These are phyloP conservation scores for Akabosia matsudoensis DNA, from an alignment of 1,140 invertebrate genomes.

Conservation along the genomic window DNA sequence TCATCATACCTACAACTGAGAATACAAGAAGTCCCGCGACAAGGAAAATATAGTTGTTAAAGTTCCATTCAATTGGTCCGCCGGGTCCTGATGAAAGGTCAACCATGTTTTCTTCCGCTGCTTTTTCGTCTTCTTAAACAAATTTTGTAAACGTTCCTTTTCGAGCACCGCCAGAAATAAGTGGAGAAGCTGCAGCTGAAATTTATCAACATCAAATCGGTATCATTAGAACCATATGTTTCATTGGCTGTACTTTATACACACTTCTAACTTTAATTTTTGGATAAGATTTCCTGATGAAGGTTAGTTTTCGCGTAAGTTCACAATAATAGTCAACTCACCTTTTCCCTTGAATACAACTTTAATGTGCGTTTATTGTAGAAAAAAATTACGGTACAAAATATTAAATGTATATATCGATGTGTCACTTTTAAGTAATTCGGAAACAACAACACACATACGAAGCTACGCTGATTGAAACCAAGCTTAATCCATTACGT, in stretches of 20 bases:
- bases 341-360: too few relatives aligned
- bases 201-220: neutral
- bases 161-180: neutral
- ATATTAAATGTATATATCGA: too few relatives aligned
- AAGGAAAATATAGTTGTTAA: slow-evolving; percentile 74
- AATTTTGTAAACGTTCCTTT: neutral
- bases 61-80: slow-evolving; percentile 71
- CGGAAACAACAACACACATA: too few relatives aligned
- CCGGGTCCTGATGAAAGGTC: slow-evolving; percentile 62
- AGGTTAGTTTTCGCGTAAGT: too few relatives aligned
- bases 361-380: too few relatives aligned
- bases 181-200: neutral
- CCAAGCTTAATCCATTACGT: too few relatives aligned
- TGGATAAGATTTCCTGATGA: too few relatives aligned
- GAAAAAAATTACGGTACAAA: too few relatives aligned
- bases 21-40: slow-evolving; percentile 69
- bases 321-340: too few relatives aligned
- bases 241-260: neutral
- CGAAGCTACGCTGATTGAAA: too few relatives aligned
- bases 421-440: too few relatives aligned
- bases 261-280: neutral
- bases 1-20: slow-evolving; percentile 69
- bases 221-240: neutral
- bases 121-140: neutral
- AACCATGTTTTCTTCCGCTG: slow-evolving; percentile 55